Percentiles rank a stretch among this genome's conserved stretches.
Conservation (phyloP, 2,797 vertebrate genomes). For the Jordanella pulchra region DNA sequence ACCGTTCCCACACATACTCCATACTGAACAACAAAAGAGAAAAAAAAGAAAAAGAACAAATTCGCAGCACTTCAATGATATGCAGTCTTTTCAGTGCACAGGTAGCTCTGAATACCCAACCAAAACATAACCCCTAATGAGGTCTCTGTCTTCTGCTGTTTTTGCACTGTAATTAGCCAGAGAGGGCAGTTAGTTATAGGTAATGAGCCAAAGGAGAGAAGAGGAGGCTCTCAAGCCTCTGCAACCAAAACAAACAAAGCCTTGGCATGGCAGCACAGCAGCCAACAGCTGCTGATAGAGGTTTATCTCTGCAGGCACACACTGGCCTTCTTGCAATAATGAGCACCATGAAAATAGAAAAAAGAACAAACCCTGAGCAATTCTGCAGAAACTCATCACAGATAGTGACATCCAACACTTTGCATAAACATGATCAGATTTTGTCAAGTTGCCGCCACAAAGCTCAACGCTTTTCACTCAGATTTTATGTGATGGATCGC, state of each 20-base stretch:
- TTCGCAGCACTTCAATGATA: slow-evolving; percentile 6
- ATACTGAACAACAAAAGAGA: slow-evolving; percentile 32
- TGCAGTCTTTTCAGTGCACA: slow-evolving; percentile 30
- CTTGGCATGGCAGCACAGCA: slow-evolving; percentile 36
- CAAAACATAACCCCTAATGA: slow-evolving; percentile 47
- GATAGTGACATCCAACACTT: background rate
- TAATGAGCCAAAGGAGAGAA: slow-evolving; percentile 43
- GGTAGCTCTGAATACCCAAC: slow-evolving; percentile 46
- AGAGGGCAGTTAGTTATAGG: slow-evolving; percentile 27
- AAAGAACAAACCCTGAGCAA: background rate
- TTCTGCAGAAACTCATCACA: slow-evolving; percentile 17
- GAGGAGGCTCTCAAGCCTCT: slow-evolving; percentile 62
- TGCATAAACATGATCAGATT: background rate
- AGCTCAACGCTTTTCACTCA: background rate
- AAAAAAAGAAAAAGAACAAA: slow-evolving; percentile 17
- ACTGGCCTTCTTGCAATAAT: slow-evolving; percentile 40
- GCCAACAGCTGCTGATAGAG: slow-evolving; percentile 53
- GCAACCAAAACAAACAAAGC: slow-evolving; percentile 72
- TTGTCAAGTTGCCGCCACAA: background rate
- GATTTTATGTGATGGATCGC: background rate
- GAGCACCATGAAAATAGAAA: slow-evolving; percentile 17
- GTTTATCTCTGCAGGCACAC: slow-evolving; percentile 63
- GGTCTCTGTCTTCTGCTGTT: slow-evolving; percentile 37
- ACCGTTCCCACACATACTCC: slow-evolving; percentile 56
- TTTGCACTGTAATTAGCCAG: slow-evolving; percentile 51